phyloP scores from a whole-genome alignment of 2,797 vertebrate genomes.

The Mus caroli region DNA sequence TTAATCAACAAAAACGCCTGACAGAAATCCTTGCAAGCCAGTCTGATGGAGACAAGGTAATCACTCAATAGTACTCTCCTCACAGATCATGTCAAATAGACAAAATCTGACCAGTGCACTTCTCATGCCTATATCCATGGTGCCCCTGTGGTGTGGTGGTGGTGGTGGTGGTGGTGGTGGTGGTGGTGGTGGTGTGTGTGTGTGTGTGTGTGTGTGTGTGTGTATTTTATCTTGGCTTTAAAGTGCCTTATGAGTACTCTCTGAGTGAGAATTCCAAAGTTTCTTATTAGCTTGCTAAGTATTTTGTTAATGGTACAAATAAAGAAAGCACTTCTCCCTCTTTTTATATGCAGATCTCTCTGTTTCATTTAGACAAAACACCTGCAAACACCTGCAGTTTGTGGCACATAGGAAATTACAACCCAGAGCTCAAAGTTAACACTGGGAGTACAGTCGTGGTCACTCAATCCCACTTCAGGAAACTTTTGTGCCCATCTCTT shows the following conservation, averaged over 20 bases:
- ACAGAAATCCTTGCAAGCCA: not conserved
- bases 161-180: not conserved
- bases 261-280: not conserved
- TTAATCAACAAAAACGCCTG: not conserved
- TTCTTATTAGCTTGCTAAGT: conserved; percentile 2
- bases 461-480: not conserved
- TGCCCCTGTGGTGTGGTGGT: not conserved
- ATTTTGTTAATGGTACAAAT: not conserved
- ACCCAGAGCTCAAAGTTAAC: not conserved
- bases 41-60: not conserved
- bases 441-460: not conserved
- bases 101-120: not conserved
- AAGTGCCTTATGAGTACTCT: not conserved
- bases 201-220: not conserved
- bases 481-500: not conserved
- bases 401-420: not conserved
- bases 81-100: not conserved
- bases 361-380: not conserved
- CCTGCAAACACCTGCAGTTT: not conserved
- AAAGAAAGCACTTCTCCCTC: not conserved
- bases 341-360: not conserved
- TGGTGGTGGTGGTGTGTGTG: not conserved
- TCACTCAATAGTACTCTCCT: not conserved
- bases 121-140: not conserved
- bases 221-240: not conserved